Percentiles rank a stretch among this genome's conserved stretches.
These are phyloP conservation scores for Drosophila subsilvestris DNA, from an alignment of 2,888 invertebrate species.

Conservation along the genomic window DNA sequence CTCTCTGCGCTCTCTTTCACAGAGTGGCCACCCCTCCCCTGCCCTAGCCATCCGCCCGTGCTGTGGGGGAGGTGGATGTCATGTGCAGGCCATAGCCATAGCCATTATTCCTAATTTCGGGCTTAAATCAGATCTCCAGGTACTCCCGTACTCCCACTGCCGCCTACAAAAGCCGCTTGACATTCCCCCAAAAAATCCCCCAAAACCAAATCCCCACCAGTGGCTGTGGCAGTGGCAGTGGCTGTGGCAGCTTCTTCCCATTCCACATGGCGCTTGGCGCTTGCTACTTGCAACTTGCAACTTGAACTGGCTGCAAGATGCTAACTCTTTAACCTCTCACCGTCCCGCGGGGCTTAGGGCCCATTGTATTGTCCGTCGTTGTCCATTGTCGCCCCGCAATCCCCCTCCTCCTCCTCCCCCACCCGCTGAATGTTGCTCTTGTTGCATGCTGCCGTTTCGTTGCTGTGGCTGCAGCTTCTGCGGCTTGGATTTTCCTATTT, in stretches of 20 bases:
- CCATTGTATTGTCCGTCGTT: slow-evolving; percentile 62
- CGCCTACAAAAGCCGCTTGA: slow-evolving; percentile 60
- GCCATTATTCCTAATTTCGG: slow-evolving; percentile 82
- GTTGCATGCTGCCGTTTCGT: slow-evolving; percentile 7
- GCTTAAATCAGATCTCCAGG: slow-evolving; percentile 80
- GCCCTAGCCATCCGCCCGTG: neutral
- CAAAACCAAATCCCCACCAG: neutral
- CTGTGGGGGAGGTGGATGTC: slow-evolving; percentile 54
- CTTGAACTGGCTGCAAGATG: slow-evolving; percentile 8
- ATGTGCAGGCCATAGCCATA: slow-evolving; percentile 79
- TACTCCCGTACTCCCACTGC: slow-evolving; percentile 47
- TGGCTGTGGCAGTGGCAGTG: neutral
- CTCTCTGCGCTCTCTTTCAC: neutral
- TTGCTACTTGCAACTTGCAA: slow-evolving; percentile 8
- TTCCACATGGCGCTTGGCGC: slow-evolving; percentile 17
- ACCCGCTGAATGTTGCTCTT: slow-evolving; percentile 10
- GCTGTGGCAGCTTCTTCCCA: neutral
- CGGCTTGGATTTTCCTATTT: slow-evolving; percentile 73
- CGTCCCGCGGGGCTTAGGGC: slow-evolving; percentile 64
- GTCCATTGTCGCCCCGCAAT: slow-evolving; percentile 33
- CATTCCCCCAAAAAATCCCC: slow-evolving; percentile 54
- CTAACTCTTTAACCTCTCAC: slow-evolving; percentile 15
- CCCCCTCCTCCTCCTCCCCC: neutral
- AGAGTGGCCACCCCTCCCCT: slow-evolving; percentile 5
- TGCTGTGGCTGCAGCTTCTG: slow-evolving; percentile 40